Evolutionary conservation across 64 coral and sea anemone genomes (phyloP).

Genomic region (Pachyseris speciosa): DNA sequence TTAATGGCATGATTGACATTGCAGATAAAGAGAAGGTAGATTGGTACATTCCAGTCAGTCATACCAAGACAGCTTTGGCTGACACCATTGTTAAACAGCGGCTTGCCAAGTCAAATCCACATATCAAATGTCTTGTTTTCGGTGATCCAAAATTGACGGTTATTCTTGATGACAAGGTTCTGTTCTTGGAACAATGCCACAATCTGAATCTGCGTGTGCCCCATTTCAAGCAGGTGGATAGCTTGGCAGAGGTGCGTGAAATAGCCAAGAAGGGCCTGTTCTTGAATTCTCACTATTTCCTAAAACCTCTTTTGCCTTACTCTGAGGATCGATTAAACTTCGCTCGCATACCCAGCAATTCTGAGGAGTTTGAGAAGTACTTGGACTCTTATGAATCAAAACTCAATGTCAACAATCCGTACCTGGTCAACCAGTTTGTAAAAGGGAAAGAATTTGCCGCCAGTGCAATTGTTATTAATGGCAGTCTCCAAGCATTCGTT

Average conservation of each 20-base stretch:
- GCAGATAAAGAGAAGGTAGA: conserved; percentile 61
- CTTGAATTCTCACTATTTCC: conserved; percentile 46
- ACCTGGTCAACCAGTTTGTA: conserved; percentile 63
- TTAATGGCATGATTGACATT: conserved; percentile 53
- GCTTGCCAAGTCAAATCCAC: conserved; percentile 20
- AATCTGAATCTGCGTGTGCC: conserved; percentile 31
- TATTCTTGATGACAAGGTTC: conserved; percentile 44
- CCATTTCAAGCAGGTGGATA: conserved; percentile 2
- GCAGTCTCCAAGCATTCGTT: conserved; percentile 19
- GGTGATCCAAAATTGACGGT: conserved; percentile 32
- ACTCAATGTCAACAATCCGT: background rate
- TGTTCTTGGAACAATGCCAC: conserved; percentile 40
- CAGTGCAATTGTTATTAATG: conserved; percentile 29
- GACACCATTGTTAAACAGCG: conserved; percentile 44
- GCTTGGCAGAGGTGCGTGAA: conserved; percentile 9
- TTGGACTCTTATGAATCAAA: conserved; percentile 1
- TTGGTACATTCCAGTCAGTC: conserved; percentile 76
- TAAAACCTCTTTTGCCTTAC: conserved; percentile 33
- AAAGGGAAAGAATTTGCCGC: conserved; percentile 48
- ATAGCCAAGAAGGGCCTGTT: conserved; percentile 18
- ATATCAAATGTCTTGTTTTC: conserved; percentile 52
- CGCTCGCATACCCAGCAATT: conserved; percentile 27
- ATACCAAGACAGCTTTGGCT: conserved; percentile 11
- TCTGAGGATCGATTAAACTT: conserved; percentile 38
- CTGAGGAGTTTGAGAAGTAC: conserved; percentile 43